Percentiles rank a stretch among this genome's conserved stretches.
Evolutionary conservation across 1,140 invertebrate species (phyloP).

Genomic region (Bilobella aurantiaca): DNA sequence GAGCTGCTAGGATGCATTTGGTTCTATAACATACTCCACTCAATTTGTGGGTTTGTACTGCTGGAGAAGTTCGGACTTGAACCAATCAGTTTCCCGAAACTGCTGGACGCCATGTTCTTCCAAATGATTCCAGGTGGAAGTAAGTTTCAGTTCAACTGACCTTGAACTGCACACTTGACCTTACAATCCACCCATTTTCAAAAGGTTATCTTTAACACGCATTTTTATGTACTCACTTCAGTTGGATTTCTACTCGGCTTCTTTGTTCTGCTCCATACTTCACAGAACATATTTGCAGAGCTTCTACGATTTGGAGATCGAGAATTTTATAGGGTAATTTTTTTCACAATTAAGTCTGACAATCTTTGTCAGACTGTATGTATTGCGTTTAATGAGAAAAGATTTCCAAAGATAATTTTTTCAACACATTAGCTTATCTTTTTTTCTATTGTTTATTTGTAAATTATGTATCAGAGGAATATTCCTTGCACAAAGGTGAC

Average conservation of each 20-base stretch:
- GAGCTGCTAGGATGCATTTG: slow-evolving; percentile 68
- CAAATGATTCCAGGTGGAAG: slow-evolving; percentile 59
- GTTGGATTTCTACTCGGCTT: slow-evolving; percentile 65
- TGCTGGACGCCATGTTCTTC: slow-evolving; percentile 57
- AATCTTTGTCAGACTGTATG: too few relatives aligned
- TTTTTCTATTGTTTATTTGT: too few relatives aligned
- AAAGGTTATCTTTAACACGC: too few relatives aligned
- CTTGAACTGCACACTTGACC: neutral
- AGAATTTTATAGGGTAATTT: slow-evolving; percentile 66
- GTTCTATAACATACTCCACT: slow-evolving; percentile 65
- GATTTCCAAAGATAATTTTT: too few relatives aligned
- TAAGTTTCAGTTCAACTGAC: too few relatives aligned
- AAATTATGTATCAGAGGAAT: too few relatives aligned
- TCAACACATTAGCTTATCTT: too few relatives aligned
- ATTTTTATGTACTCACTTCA: neutral
- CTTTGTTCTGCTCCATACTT: slow-evolving; percentile 74
- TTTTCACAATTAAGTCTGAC: too few relatives aligned
- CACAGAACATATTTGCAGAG: slow-evolving; percentile 82
- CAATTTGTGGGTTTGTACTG: slow-evolving; percentile 59
- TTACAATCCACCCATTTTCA: neutral
- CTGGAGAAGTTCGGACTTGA: slow-evolving; percentile 58
- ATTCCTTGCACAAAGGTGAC: neutral
- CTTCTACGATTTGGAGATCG: slow-evolving; percentile 73
- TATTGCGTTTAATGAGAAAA: slow-evolving; percentile 29
- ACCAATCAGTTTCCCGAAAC: slow-evolving; percentile 36